These are phyloP conservation scores for Colossoma macropomum DNA, from an alignment of 2,113 vertebrate species.

Conservation along the genomic window DNA sequence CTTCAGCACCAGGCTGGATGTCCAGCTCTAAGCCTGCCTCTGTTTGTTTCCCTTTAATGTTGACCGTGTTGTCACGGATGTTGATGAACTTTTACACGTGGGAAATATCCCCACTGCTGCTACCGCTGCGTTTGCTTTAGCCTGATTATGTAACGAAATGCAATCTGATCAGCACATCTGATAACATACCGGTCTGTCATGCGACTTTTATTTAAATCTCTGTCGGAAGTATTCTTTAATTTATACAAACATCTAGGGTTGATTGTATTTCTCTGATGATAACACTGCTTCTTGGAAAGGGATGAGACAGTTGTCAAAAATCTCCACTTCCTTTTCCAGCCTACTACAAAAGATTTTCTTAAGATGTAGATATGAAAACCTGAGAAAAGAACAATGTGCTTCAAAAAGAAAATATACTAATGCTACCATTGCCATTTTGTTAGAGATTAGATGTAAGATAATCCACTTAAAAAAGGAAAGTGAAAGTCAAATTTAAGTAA, in stretches of 20 bases:
- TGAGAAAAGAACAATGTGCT: too few relatives aligned
- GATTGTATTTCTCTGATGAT: constrained; percentile 15
- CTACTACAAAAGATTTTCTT: too few relatives aligned
- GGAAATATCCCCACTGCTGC: constrained; percentile 29
- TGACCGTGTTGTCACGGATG: constrained; percentile 41
- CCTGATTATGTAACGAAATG: constrained; percentile 37
- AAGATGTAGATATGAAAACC: too few relatives aligned
- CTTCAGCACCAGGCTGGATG: constrained; percentile 18
- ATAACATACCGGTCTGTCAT: constrained; percentile 10
- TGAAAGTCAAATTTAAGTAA: too few relatives aligned
- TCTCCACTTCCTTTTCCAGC: neutral
- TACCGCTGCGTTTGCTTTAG: constrained; percentile 17
- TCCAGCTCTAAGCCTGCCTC: constrained; percentile 24
- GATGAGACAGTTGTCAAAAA: neutral
- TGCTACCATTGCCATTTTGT: too few relatives aligned
- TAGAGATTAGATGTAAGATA: too few relatives aligned
- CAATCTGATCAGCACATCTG: constrained; percentile 31
- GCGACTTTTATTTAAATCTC: constrained; percentile 6
- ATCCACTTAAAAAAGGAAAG: too few relatives aligned
- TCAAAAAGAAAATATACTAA: too few relatives aligned
- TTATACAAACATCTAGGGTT: neutral
- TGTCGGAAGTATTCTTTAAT: neutral
- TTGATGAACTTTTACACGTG: constrained; percentile 45
- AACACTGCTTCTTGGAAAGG: neutral
- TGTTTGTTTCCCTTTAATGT: constrained; percentile 40